Evolutionary conservation across 2,888 invertebrate genomes (phyloP), one percentile per base, ranked within the genome.

Genomic region (Villa cingulata): DNA sequence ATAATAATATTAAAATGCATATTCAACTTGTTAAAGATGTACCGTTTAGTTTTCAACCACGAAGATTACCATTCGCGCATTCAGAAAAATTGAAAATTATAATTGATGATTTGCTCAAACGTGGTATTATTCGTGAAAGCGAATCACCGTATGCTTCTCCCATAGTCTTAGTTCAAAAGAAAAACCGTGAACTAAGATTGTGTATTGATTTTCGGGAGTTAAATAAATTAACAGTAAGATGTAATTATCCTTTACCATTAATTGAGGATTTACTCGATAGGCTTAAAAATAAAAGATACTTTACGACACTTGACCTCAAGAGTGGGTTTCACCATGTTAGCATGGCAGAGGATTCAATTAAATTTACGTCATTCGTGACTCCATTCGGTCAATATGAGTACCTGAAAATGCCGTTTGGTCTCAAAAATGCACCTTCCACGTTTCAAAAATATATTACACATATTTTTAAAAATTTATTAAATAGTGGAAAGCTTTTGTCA

Each of bases 321-420:
- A 53, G 48, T 32, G 55, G 54, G 3, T 56, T 55, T 40, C 45
- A 53, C 41, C 55, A 55, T 14, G 42, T 55, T 2, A 32, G 16
- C 1, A 43, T 55, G 36, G 32, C 45, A 3, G 40, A 41, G 10
- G 49, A 54, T 2, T 54, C 54, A 6, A 46, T 47, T 9, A 46
- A 49, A 40, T 54, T 40, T 23, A 55, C 53, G 4, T 48, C 53
- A 6, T 56, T 55, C 42, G 55, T 56, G 2, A 54, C 54, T 4
- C 51, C 54, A 16, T 19, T 49, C 38, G 53, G 54, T 12, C 55
- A 55, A 38, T 54, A 19, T 46, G 53, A 52, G 40, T 54, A 45
- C 37, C 14, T 48, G 2, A 45, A 39, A 34, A 48, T 56, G 54
- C 54, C 53, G 14, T 54, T 54, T 41, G 53, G 49, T 3, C 40